Percentiles rank a stretch among this genome's conserved stretches.
Conservation (phyloP, 2,888 invertebrate species). For the Petrolisthes cinctipes region DNA sequence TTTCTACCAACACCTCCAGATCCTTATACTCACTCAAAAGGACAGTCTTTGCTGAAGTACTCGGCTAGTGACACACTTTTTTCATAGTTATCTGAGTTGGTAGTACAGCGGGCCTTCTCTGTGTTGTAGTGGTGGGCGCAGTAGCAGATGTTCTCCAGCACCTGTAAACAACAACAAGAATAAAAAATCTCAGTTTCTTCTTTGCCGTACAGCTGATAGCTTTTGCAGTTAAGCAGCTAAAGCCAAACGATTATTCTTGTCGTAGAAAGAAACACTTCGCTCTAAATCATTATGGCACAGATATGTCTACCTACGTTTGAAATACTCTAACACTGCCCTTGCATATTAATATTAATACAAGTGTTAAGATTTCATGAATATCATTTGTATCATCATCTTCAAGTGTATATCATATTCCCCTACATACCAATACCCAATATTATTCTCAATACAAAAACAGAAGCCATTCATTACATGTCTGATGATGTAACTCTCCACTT, state of each 20-base stretch:
- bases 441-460: no score
- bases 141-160: slow-evolving; percentile 70
- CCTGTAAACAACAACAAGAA: slow-evolving; percentile 14
- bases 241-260: background rate
- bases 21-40: slow-evolving; percentile 67
- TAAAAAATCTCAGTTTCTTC: background rate
- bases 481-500: slow-evolving; percentile 72
- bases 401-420: no score
- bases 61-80: slow-evolving; percentile 67
- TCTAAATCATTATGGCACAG: no score
- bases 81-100: slow-evolving; percentile 68
- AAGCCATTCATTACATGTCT: slow-evolving; percentile 68
- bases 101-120: slow-evolving; percentile 69
- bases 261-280: background rate
- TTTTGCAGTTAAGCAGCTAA: background rate
- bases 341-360: no score
- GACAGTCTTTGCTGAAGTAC: slow-evolving; percentile 67
- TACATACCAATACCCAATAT: no score
- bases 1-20: no score
- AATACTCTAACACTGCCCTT: no score
- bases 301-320: no score
- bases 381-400: no score
- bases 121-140: slow-evolving; percentile 71
- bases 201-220: background rate
- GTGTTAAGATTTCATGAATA: background rate